Evolutionary conservation across 2,888 invertebrate species (phyloP).

Genomic region (Meteorus colon): DNA sequence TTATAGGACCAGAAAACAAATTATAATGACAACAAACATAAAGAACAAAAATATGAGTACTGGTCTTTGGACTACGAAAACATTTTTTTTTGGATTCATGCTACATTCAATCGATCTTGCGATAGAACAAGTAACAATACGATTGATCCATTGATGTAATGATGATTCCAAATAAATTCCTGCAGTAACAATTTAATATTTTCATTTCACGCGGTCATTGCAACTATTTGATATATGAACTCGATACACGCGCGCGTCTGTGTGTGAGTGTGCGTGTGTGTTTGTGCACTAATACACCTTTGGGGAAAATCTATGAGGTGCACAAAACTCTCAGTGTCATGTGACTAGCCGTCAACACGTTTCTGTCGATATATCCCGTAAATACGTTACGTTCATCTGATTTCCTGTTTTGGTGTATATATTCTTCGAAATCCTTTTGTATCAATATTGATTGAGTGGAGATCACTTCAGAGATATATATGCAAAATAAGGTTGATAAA

Average conservation of each 20-base stretch:
- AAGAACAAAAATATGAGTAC: not conserved
- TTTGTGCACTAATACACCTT: too few relatives aligned
- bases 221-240: conserved; percentile 52
- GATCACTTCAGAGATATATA: conserved; percentile 62
- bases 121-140: not conserved
- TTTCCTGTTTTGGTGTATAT: conserved; percentile 32
- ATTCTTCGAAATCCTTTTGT: conserved; percentile 59
- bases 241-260: conserved; percentile 12
- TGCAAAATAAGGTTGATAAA: conserved; percentile 58
- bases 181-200: not conserved
- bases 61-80: not conserved
- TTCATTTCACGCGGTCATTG: conserved; percentile 57
- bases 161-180: conserved; percentile 2
- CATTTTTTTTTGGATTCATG: not conserved
- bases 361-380: conserved; percentile 63
- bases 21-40: not conserved
- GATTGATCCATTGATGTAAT: not conserved
- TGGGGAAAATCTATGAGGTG: conserved; percentile 47
- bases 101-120: not conserved
- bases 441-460: conserved; percentile 55
- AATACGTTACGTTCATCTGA: conserved; percentile 21
- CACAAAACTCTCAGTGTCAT: conserved; percentile 55
- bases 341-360: conserved; percentile 58
- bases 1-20: not conserved
- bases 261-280: conserved; percentile 11